These are phyloP conservation scores for Ciona savignyi DNA, from an alignment of 23 tunicate species.

Conservation along the genomic window DNA sequence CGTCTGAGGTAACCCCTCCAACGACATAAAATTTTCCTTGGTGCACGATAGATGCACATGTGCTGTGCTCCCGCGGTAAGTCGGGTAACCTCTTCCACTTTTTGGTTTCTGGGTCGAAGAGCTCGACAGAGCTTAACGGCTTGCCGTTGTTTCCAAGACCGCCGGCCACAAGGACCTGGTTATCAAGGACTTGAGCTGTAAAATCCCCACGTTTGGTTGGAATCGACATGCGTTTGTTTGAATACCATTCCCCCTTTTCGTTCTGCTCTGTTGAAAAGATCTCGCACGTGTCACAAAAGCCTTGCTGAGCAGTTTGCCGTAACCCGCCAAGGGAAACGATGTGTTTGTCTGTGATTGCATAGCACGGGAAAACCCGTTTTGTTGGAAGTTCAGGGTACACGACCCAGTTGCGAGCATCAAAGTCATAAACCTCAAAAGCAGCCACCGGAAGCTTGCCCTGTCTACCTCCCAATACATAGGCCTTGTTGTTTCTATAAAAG, in stretches of 20 bases:
- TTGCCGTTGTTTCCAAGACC: slow-evolving; percentile 86
- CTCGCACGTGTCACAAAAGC: slow-evolving; percentile 88
- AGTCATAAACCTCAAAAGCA: slow-evolving; percentile 73
- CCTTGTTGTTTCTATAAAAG: slow-evolving; percentile 54
- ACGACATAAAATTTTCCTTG: slow-evolving; percentile 61
- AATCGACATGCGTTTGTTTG: slow-evolving; percentile 58
- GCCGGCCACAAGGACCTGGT: slow-evolving; percentile 67
- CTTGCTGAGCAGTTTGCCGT: slow-evolving; percentile 59
- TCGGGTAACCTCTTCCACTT: slow-evolving; percentile 88
- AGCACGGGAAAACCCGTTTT: slow-evolving; percentile 69
- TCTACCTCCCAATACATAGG: slow-evolving; percentile 77
- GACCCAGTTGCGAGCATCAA: slow-evolving; percentile 47
- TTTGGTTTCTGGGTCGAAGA: slow-evolving; percentile 69
- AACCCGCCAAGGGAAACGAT: slow-evolving; percentile 69
- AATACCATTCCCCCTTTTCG: slow-evolving; percentile 75
- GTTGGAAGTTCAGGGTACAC: slow-evolving; percentile 52
- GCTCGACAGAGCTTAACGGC: slow-evolving; percentile 58
- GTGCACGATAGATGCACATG: slow-evolving; percentile 18
- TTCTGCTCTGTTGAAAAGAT: slow-evolving; percentile 36
- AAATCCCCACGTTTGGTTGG: slow-evolving; percentile 94
- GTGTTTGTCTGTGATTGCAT: slow-evolving; percentile 76
- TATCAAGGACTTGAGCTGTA: slow-evolving; percentile 39
- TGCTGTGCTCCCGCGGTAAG: slow-evolving; percentile 44
- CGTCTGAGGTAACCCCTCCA: slow-evolving; percentile 64
- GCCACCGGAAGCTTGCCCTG: slow-evolving; percentile 83